Percentiles rank a stretch among this genome's conserved stretches.
phyloP scores from a whole-genome alignment of 2,113 vertebrate species.

The Callithrix jacchus region DNA sequence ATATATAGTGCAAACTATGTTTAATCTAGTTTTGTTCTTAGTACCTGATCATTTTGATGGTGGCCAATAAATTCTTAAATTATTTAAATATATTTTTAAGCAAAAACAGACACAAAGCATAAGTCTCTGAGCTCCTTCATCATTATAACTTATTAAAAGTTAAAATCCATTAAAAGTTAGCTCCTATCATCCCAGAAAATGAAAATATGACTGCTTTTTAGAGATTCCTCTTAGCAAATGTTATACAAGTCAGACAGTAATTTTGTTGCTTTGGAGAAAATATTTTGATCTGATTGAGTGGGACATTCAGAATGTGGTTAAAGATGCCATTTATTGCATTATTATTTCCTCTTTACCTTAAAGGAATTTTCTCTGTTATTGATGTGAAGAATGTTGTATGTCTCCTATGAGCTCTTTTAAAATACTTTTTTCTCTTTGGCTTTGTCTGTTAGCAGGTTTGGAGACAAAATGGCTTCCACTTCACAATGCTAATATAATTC shows the following conservation, averaged over 20 bases:
- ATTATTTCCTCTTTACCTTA: slow-evolving; percentile 19
- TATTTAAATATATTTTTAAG: neutral
- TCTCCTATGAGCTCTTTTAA: neutral
- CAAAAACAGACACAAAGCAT: neutral
- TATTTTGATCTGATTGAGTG: slow-evolving; percentile 19
- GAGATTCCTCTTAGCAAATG: neutral
- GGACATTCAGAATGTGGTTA: neutral
- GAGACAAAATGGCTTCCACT: neutral
- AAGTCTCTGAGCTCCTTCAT: neutral
- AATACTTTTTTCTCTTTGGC: neutral
- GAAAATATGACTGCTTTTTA: neutral
- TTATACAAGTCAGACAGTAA: neutral
- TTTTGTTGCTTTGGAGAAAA: neutral
- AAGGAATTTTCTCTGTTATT: slow-evolving; percentile 6
- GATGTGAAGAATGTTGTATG: neutral
- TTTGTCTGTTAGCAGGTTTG: neutral
- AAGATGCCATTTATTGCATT: slow-evolving; percentile 4
- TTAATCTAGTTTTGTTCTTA: neutral
- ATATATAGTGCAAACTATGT: neutral
- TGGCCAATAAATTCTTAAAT: neutral
- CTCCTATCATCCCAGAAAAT: neutral
- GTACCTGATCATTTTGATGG: neutral
- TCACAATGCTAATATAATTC: neutral
- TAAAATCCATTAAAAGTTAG: slow-evolving; percentile 12
- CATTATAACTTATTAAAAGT: neutral